Percentiles rank a stretch among this genome's conserved stretches.
These are phyloP conservation scores for Cyanoderma ruficeps DNA, from an alignment of 2,113 vertebrate species.

Conservation along the genomic window DNA sequence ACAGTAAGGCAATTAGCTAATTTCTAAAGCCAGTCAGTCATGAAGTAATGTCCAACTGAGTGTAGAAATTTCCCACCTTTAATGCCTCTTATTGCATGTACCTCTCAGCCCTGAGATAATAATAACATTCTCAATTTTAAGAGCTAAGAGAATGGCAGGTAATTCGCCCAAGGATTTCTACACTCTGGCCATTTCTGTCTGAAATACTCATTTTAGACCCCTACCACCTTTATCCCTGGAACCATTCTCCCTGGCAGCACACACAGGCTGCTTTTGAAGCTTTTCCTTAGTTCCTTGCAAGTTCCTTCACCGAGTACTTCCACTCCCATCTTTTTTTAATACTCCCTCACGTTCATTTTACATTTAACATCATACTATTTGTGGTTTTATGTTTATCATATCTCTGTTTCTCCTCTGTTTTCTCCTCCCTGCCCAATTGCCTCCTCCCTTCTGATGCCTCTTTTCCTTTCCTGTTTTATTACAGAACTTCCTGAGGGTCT, in stretches of 20 bases:
- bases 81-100: background rate
- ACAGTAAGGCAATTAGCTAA: background rate
- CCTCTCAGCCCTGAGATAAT: background rate
- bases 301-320: background rate
- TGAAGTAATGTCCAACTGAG: background rate
- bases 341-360: background rate
- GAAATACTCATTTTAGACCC: background rate
- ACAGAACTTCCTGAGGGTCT: background rate
- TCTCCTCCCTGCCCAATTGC: background rate
- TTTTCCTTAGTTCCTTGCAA: background rate
- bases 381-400: background rate
- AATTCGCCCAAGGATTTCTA: background rate
- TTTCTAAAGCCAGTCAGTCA: background rate
- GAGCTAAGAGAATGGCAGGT: background rate
- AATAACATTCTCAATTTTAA: background rate
- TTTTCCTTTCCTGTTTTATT: background rate
- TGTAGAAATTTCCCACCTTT: background rate
- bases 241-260: background rate
- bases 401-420: background rate
- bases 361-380: background rate
- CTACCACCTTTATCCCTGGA: background rate
- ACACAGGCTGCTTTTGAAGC: background rate
- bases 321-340: background rate
- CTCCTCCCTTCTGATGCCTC: background rate
- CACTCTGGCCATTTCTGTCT: background rate